Evolutionary conservation across 2,113 vertebrate genomes (phyloP), one percentile per base, ranked within the genome.

Genomic region (Salvator merianae): DNA sequence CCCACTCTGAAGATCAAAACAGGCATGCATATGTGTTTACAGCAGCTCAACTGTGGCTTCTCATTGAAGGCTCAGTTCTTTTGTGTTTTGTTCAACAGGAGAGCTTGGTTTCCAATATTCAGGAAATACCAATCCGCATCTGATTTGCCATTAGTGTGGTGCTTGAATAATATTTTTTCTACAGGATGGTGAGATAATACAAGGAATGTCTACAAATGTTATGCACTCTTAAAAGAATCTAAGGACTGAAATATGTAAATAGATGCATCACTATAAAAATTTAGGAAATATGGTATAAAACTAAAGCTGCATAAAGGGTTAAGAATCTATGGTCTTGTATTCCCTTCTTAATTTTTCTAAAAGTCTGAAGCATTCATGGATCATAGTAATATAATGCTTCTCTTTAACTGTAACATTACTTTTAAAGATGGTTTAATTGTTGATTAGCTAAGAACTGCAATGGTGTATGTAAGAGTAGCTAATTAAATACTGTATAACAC

Each of bases 1-100:
- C 83, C 84, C 26, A 43, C 90, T 86, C 81, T 79, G 55, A 66
- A 86, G 75, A 83, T 71, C 83, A 87, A 92, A 88, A 88, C 75
- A 79, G 84, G 34, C 3, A 0, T 70, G 63, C 26, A 8, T 32
- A 63, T 55, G 34, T 55, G 30, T 76, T 84, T 70, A 1, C n/a
- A 36, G n/a, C 13, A 36, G 16, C n/a, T 89, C 88, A 76, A 36
- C 75, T 73, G 79, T 73, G 47, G 38, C 36, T 14, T 79, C 7
- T 77, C 84, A 22, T 80, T 84, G 3, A 16, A 34, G 28, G 81
- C 63, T 69, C 80, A 68, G 43, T 75, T 66, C 8, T 78, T 81
- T 74, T 80, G 84, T 47, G 68, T 77, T 63, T 68, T 82, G 66
- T 47, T 73, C 1, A 81, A 83, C 77, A 85, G 68, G 62, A 74